Evolutionary conservation across 2,113 vertebrate genomes (phyloP).

Genomic region (Uria aalge): DNA sequence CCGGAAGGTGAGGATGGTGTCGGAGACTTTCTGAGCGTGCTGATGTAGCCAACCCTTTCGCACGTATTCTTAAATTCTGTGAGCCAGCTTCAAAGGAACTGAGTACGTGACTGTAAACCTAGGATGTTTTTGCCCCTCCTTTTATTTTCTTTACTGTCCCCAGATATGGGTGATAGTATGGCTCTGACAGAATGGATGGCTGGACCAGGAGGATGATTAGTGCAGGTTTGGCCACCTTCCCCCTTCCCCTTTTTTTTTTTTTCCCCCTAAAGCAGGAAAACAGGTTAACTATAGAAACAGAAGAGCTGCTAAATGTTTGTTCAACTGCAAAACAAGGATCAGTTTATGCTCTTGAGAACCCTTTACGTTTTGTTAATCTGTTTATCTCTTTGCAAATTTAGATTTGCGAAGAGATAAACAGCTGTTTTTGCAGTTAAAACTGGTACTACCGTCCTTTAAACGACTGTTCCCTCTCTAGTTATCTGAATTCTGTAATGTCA

Average conservation of each 20-base stretch:
- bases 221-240: neutral
- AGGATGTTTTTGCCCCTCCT: neutral
- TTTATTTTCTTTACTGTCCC: neutral
- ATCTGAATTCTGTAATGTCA: neutral
- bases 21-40: neutral
- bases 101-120: neutral
- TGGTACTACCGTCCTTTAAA: neutral
- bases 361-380: slow-evolving; percentile 60
- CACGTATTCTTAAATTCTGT: neutral
- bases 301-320: slow-evolving; percentile 29
- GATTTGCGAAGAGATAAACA: slow-evolving; percentile 28
- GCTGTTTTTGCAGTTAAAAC: slow-evolving; percentile 34
- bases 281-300: neutral
- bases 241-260: neutral
- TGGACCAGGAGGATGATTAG: neutral
- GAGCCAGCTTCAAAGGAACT: neutral
- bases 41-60: neutral
- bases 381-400: neutral
- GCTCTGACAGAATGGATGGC: neutral
- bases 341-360: slow-evolving; percentile 34
- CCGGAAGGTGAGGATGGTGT: neutral
- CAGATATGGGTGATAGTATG: neutral
- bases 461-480: neutral
- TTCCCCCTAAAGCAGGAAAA: neutral
- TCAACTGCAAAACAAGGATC: slow-evolving; percentile 41